phyloP scores from a whole-genome alignment of 2,113 vertebrate genomes.

The Craseonycteris thonglongyai region DNA sequence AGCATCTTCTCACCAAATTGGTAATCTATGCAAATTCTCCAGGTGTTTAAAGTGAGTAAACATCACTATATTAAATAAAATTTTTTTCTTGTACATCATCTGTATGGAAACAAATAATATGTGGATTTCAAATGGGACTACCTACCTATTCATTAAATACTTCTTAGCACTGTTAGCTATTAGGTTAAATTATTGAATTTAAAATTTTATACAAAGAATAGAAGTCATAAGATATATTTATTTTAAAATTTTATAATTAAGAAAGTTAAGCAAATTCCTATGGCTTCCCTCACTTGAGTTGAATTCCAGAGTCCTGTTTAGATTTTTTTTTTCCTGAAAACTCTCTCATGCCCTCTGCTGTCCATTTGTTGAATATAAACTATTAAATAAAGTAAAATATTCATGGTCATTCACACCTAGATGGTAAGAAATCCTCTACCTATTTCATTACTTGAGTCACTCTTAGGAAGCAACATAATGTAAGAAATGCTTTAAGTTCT shows the following conservation, averaged over 20 bases:
- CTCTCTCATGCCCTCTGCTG: conserved; percentile 64
- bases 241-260: conserved; percentile 19
- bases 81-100: background rate
- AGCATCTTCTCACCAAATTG: background rate
- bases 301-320: background rate
- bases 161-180: background rate
- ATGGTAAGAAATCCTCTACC: background rate
- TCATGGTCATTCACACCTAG: background rate
- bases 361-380: conserved; percentile 17
- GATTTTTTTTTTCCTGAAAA: background rate
- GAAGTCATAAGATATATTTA: background rate
- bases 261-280: background rate
- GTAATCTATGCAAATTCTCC: background rate
- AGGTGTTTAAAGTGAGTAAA: background rate
- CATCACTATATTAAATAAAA: background rate
- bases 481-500: background rate
- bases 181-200: background rate
- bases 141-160: background rate
- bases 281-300: background rate
- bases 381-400: background rate
- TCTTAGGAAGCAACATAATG: background rate
- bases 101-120: background rate
- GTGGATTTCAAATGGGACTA: background rate
- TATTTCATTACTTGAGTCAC: background rate
- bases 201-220: background rate